A percentile compares a stretch with the other conserved stretches of the same genome.
Conservation (phyloP, 64 coral and sea anemone species). For the Montipora capricornis region DNA sequence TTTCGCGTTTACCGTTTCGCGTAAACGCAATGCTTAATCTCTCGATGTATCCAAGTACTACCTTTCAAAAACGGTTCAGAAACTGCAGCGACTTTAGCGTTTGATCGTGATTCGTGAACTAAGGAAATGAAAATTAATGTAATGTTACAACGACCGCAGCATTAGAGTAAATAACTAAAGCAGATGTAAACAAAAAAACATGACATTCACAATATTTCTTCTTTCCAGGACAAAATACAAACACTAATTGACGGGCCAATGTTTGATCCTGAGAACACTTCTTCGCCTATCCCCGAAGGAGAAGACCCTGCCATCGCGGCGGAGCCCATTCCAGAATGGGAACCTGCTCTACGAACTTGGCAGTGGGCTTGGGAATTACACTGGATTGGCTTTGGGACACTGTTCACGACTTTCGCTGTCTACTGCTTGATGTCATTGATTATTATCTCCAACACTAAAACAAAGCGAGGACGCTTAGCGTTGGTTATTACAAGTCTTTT, state of each 20-base stretch:
- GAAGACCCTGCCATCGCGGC: not conserved
- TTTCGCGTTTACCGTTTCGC: too few species aligned
- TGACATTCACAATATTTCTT: not conserved
- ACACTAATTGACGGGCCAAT: not conserved
- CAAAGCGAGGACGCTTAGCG: constrained; percentile 60
- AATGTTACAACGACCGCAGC: too few species aligned
- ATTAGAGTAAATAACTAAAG: too few species aligned
- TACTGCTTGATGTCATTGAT: constrained; percentile 69
- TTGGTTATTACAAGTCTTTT: constrained; percentile 54
- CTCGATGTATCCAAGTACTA: too few species aligned
- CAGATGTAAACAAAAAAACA: too few species aligned
- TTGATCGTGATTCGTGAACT: too few species aligned
- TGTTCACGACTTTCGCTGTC: constrained; percentile 69
- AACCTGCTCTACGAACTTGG: constrained; percentile 66
- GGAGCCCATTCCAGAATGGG: constrained; percentile 86
- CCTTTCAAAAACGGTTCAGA: too few species aligned
- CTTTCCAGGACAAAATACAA: not conserved
- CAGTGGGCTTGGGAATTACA: constrained; percentile 81
- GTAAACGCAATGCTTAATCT: too few species aligned
- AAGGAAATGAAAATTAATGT: too few species aligned
- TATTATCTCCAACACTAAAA: not conserved
- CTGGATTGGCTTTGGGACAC: constrained; percentile 77
- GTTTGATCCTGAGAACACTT: not conserved
- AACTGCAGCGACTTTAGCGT: too few species aligned
- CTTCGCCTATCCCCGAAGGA: not conserved